Percentiles rank a stretch among this genome's conserved stretches.
phyloP scores from a whole-genome alignment of 2,797 vertebrate genomes.

The Clamator glandarius region DNA sequence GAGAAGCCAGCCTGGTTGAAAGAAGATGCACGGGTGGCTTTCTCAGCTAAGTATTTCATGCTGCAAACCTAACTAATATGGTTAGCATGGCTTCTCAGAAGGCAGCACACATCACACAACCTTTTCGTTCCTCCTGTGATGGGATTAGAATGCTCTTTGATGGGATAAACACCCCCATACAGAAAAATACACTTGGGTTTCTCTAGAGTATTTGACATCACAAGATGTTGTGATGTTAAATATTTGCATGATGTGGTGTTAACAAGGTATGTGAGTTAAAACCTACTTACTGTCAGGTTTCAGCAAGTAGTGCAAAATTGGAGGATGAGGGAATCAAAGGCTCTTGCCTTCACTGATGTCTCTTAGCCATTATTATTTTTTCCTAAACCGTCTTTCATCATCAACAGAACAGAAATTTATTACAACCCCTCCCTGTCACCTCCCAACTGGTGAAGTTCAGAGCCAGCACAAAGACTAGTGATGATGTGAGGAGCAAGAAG shows the following conservation, averaged over 20 bases:
- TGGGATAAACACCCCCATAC: background rate
- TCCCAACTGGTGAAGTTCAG: background rate
- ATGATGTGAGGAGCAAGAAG: background rate
- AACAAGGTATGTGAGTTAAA: background rate
- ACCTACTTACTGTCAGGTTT: rapidly evolving
- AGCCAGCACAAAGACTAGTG: background rate
- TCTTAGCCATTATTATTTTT: background rate
- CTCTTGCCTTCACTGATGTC: background rate
- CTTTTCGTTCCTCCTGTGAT: background rate
- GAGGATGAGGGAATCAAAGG: background rate
- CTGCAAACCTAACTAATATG: background rate
- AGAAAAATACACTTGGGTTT: background rate
- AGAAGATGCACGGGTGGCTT: background rate
- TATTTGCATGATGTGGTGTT: rapidly evolving
- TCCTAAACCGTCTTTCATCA: background rate
- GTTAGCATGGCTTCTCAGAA: background rate
- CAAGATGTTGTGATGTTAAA: background rate
- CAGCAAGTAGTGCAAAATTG: background rate
- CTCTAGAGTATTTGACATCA: background rate
- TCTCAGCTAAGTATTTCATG: background rate
- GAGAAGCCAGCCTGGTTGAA: background rate
- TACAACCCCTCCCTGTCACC: too few species aligned
- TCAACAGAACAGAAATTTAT: background rate
- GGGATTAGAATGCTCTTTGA: background rate
- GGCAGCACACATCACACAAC: too few species aligned